Evolutionary conservation across 2,888 invertebrate genomes (phyloP).

Genomic region (Dinocampus coccinellae): DNA sequence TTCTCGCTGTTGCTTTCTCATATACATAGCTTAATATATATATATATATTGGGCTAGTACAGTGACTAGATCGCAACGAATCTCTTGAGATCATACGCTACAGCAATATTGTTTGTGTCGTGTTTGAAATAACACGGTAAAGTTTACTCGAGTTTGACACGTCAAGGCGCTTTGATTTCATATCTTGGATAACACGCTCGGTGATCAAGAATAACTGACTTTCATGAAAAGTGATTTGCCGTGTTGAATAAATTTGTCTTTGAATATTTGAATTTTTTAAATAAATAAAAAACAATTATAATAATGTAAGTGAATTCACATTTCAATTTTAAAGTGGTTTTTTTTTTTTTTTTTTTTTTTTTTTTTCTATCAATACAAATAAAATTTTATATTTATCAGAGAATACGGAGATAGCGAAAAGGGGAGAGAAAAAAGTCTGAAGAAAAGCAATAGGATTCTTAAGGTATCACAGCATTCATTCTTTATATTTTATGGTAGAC

Average conservation of each 20-base stretch:
- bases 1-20: constrained; percentile 13
- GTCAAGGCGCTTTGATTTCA: constrained; percentile 17
- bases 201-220: not conserved
- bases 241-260: constrained; percentile 14
- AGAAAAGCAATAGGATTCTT: not conserved
- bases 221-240: constrained; percentile 26
- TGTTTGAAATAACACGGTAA: constrained; percentile 21
- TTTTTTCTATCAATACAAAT: too few species aligned
- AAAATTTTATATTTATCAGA: too few species aligned
- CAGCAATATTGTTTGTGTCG: constrained; percentile 29
- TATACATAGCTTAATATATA: not conserved
- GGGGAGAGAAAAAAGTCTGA: not conserved
- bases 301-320: constrained; percentile 12
- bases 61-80: constrained; percentile 4
- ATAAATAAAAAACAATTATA: not conserved
- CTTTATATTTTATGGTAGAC: not conserved
- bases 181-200: not conserved
- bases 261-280: not conserved
- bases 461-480: not conserved
- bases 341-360: not conserved
- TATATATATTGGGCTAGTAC: constrained; percentile 13
- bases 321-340: not conserved
- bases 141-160: constrained; percentile 21
- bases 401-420: not conserved
- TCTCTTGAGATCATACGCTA: constrained; percentile 23